Evolutionary conservation across 2,113 vertebrate genomes (phyloP).

Genomic region (Hystrix brachyura): DNA sequence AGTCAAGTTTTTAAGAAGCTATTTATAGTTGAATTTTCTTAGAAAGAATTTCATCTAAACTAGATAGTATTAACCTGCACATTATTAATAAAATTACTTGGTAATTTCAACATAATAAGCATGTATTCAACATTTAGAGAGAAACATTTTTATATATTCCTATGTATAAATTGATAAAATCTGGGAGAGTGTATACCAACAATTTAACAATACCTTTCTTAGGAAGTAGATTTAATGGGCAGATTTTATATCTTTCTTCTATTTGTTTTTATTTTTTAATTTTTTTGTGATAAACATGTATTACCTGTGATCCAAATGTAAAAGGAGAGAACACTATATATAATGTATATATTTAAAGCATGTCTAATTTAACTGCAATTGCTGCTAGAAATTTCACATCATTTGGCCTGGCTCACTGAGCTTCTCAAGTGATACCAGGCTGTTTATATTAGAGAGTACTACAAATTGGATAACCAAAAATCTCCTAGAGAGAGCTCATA

Average conservation of each 20-base stretch:
- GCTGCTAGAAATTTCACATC: constrained; percentile 73
- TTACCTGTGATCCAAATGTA: constrained; percentile 31
- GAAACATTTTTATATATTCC: neutral
- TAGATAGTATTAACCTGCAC: neutral
- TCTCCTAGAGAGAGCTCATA: constrained; percentile 84
- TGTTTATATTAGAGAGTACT: constrained; percentile 81
- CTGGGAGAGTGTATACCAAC: neutral
- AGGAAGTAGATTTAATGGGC: neutral
- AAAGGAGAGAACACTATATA: constrained; percentile 66
- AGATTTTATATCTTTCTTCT: constrained; percentile 40
- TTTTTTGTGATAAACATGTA: constrained; percentile 22
- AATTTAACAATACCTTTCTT: neutral
- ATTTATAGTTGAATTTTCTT: neutral
- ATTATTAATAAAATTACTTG: neutral
- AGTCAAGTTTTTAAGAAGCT: constrained; percentile 16
- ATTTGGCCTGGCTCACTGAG: constrained; percentile 79
- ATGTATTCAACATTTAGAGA: neutral
- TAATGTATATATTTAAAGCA: constrained; percentile 67
- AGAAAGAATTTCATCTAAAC: constrained; percentile 12
- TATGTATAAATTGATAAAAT: constrained; percentile 1
- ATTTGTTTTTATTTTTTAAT: constrained; percentile 37
- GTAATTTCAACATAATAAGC: neutral
- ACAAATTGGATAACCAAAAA: constrained; percentile 83
- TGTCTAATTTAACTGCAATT: constrained; percentile 79
- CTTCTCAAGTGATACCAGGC: constrained; percentile 84